phyloP scores from a whole-genome alignment of 1,140 invertebrate genomes.

The Papilio polyxenes region DNA sequence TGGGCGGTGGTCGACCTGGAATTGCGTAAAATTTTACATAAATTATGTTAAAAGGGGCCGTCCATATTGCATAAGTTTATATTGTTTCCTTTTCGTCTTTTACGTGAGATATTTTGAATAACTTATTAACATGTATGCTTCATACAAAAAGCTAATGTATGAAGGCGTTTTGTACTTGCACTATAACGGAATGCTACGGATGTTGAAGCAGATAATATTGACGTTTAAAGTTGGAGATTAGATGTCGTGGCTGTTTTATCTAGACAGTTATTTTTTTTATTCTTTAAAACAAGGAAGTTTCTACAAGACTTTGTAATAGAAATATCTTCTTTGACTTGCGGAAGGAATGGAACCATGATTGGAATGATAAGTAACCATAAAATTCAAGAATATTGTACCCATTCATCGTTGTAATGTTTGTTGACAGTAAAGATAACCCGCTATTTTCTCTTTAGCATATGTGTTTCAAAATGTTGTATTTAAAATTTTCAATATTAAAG shows the following conservation, averaged over 20 bases:
- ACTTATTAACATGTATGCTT: constrained; percentile 4
- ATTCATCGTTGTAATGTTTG: not conserved
- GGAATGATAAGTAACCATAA: not conserved
- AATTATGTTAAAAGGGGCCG: constrained; percentile 12
- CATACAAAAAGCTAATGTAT: not conserved
- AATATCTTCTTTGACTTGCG: not conserved
- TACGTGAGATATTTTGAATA: constrained; percentile 9
- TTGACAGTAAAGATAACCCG: not conserved
- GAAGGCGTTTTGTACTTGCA: not conserved
- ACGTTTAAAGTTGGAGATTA: not conserved
- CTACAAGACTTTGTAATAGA: not conserved
- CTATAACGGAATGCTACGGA: not conserved
- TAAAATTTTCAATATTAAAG: not conserved
- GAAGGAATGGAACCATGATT: not conserved
- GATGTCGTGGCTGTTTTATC: constrained; percentile 5
- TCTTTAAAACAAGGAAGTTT: constrained; percentile 5
- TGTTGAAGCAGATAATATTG: constrained; percentile 21
- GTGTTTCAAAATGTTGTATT: not conserved
- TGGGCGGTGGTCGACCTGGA: not conserved
- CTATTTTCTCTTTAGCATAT: not conserved
- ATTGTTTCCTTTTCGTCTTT: constrained; percentile 5
- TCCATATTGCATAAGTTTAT: constrained; percentile 16
- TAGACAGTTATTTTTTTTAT: constrained; percentile 17
- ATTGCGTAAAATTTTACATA: constrained; percentile 27
- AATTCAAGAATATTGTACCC: not conserved